Percentiles rank a stretch among this genome's conserved stretches.
Conservation (phyloP, 2,888 invertebrate genomes). For the Nemoura dubitans region DNA sequence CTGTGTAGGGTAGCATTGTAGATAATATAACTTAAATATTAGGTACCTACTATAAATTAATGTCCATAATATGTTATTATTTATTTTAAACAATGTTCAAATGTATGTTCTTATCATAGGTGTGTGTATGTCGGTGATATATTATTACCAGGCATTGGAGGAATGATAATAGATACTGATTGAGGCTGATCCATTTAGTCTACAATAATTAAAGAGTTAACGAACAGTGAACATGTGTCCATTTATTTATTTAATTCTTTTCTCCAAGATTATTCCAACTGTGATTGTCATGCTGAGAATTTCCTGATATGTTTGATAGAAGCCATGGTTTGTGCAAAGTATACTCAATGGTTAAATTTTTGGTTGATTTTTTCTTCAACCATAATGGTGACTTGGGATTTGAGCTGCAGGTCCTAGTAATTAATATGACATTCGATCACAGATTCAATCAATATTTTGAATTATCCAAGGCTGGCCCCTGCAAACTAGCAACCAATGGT, state of each 20-base stretch:
- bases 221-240: background rate
- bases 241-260: background rate
- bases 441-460: no score
- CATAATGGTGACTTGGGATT: no score
- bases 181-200: constrained; percentile 31
- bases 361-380: no score
- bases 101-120: constrained; percentile 4
- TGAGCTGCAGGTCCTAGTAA: no score
- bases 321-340: no score
- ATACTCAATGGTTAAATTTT: no score
- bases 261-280: no score
- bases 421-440: no score
- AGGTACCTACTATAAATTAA: constrained; percentile 44
- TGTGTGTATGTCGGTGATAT: background rate
- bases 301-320: no score
- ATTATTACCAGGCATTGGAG: background rate
- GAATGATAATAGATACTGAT: background rate
- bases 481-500: no score
- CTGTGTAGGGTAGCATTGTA: constrained; percentile 33
- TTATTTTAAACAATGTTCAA: constrained; percentile 45
- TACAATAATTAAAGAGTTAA: constrained; percentile 24
- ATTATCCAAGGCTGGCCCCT: no score
- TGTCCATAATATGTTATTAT: constrained; percentile 41
- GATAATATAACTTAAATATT: constrained; percentile 40
- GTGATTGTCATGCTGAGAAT: no score